phyloP scores from a whole-genome alignment of 2,797 vertebrate species.

The Emys orbicularis region DNA sequence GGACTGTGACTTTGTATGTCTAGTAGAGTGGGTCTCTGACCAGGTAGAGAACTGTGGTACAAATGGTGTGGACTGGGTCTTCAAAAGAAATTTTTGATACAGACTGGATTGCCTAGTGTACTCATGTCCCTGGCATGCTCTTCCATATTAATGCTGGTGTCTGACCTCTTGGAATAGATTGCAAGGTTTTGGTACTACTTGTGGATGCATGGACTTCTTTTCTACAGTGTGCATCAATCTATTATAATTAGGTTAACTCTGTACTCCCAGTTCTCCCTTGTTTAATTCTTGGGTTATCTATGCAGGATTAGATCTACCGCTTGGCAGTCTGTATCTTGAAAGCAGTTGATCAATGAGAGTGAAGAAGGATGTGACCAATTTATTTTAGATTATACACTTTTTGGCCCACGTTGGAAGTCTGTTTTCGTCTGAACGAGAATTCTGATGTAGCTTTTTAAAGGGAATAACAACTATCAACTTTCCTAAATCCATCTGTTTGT shows the following conservation, averaged over 20 bases:
- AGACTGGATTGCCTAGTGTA: neutral
- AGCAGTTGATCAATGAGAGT: neutral
- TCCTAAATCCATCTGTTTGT: neutral
- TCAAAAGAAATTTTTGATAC: neutral
- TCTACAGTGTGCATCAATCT: neutral
- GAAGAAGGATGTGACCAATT: neutral
- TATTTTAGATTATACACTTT: neutral
- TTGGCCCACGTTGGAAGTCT: neutral
- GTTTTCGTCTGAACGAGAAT: neutral
- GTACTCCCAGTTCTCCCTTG: neutral
- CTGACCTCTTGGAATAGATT: neutral
- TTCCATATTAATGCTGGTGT: neutral
- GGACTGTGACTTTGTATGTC: neutral
- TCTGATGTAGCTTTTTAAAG: neutral
- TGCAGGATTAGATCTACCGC: neutral
- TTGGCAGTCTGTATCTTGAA: slow-evolving; percentile 15
- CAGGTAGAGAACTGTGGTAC: neutral
- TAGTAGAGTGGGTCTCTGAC: neutral
- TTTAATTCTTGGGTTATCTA: neutral
- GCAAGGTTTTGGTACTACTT: neutral
- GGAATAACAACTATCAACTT: neutral
- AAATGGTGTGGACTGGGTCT: neutral
- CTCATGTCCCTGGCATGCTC: neutral
- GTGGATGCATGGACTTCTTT: neutral
- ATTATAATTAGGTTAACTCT: neutral